These are phyloP conservation scores for Lineus longissimus DNA, from an alignment of 1,140 invertebrate genomes.

Conservation along the genomic window DNA sequence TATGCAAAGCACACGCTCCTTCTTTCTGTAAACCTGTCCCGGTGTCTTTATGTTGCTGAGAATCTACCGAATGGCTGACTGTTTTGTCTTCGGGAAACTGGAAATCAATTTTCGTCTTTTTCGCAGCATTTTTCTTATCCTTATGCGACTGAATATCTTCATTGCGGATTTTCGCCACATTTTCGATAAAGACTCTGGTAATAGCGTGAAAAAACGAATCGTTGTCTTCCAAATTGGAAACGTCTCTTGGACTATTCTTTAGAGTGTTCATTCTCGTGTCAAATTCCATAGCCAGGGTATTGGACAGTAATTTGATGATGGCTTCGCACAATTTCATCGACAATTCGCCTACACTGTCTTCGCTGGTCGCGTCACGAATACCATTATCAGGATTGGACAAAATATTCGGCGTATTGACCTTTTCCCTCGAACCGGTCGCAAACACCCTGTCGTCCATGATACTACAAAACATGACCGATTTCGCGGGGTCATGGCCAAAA, in stretches of 20 bases:
- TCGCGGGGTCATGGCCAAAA: conserved; percentile 1
- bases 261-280: background rate
- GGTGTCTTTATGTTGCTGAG: background rate
- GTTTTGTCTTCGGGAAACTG: background rate
- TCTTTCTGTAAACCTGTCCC: background rate
- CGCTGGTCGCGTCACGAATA: background rate
- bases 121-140: conserved; percentile 6
- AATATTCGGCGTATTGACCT: conserved; percentile 3
- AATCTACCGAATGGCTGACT: background rate
- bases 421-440: background rate
- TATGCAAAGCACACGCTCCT: conserved; percentile 3
- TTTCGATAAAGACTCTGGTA: background rate
- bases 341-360: background rate
- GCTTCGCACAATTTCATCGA: conserved; percentile 1
- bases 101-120: background rate
- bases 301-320: conserved; percentile 2
- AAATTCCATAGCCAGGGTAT: conserved; percentile 1
- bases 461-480: conserved; percentile 1
- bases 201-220: conserved; percentile 8
- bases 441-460: conserved; percentile 7
- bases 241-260: background rate
- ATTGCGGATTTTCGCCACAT: background rate
- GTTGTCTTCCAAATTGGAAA: conserved; percentile 1
- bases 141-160: background rate
- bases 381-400: background rate